phyloP scores from a whole-genome alignment of 2,797 vertebrate species.

The Ceryle rudis region DNA sequence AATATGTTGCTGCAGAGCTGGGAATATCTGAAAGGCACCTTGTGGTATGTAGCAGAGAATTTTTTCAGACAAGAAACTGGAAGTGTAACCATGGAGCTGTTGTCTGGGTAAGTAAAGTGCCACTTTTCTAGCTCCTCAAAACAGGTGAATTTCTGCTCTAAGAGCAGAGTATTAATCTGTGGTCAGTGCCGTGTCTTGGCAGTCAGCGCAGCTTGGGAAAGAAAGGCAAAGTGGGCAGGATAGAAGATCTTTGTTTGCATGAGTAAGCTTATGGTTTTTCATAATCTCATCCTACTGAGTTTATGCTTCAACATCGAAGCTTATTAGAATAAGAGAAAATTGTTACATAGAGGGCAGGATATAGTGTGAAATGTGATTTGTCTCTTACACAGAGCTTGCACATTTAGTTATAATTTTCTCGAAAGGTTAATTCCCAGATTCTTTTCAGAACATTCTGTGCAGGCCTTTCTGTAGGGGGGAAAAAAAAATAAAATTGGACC shows the following conservation, averaged over 20 bases:
- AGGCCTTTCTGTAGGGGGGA: conserved; percentile 41
- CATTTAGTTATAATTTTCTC: conserved; percentile 13
- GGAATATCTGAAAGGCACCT: background rate
- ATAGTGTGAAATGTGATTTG: background rate
- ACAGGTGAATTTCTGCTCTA: background rate
- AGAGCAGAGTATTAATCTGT: background rate
- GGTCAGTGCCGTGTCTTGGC: rapidly evolving
- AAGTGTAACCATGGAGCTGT: background rate
- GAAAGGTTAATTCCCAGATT: conserved; percentile 54
- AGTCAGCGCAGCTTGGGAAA: background rate
- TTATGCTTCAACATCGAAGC: background rate
- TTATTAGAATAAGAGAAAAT: background rate
- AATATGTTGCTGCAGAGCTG: rapidly evolving
- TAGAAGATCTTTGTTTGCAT: background rate
- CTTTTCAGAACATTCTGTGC: conserved; percentile 67
- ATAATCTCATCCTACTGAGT: background rate
- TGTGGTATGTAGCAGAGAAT: rapidly evolving
- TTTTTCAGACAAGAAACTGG: background rate
- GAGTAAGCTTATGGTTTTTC: background rate
- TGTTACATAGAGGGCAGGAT: background rate
- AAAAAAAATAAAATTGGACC: conserved; percentile 47
- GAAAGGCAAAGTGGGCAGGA: background rate
- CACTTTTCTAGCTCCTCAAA: background rate
- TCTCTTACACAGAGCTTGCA: background rate
- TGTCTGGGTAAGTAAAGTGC: background rate